Evolutionary conservation across 2,113 vertebrate species (phyloP).

Genomic region (Orthonyx spaldingii): DNA sequence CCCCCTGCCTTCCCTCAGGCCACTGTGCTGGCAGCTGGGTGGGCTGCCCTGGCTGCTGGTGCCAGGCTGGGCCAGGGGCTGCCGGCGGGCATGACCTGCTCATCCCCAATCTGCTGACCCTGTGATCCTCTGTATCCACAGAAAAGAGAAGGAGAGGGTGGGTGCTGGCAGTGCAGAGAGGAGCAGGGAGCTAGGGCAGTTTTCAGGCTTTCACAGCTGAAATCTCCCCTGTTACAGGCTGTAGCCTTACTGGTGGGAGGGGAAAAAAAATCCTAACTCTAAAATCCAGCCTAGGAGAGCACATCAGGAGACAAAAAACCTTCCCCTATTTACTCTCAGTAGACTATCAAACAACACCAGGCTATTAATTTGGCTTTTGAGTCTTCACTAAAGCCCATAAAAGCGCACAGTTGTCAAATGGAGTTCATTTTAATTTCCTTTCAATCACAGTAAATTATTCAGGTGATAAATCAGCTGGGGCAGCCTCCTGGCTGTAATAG

Average conservation of each 20-base stretch:
- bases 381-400: constrained; percentile 86
- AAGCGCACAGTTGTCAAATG: constrained; percentile 89
- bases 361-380: constrained; percentile 88
- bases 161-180: not conserved
- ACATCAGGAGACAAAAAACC: constrained; percentile 59
- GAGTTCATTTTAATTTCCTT: constrained; percentile 99
- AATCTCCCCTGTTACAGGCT: not conserved
- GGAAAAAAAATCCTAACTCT: not conserved
- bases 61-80: not conserved
- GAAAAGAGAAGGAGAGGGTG: not conserved
- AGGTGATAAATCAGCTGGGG: constrained; percentile 96
- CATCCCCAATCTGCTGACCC: accelerated
- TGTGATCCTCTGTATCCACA: too few species aligned
- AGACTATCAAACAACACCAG: constrained; percentile 88
- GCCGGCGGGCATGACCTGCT: accelerated
- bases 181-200: not conserved
- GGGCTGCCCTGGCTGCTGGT: not conserved
- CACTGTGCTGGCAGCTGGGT: accelerated
- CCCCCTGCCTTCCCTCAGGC: accelerated
- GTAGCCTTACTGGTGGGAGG: not conserved
- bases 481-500: constrained; percentile 85
- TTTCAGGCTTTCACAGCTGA: not conserved
- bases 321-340: constrained; percentile 79
- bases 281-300: constrained; percentile 28
- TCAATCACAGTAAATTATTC: constrained; percentile 98